Percentiles rank a stretch among this genome's conserved stretches.
phyloP scores from a whole-genome alignment of 2,113 vertebrate genomes.

The Prionailurus bengalensis region DNA sequence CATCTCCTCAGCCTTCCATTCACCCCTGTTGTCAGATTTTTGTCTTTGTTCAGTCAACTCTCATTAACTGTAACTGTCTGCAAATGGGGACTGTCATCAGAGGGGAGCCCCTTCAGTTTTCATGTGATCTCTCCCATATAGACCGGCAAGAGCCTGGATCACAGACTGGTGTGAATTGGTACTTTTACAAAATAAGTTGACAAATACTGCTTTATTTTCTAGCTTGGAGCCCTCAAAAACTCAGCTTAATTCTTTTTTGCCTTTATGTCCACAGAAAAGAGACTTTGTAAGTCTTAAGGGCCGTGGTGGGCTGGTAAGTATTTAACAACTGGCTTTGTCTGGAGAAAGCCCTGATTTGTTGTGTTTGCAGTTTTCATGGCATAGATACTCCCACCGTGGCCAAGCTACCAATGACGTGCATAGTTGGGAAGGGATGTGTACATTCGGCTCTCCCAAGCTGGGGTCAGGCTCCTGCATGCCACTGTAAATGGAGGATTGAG shows the following conservation, averaged over 20 bases:
- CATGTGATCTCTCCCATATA: neutral
- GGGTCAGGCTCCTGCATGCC: neutral
- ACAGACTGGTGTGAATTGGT: neutral
- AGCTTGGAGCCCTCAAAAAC: neutral
- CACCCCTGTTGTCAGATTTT: neutral
- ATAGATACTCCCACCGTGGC: neutral
- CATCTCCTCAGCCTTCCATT: neutral
- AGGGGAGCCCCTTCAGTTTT: neutral
- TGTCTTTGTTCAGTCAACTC: slow-evolving; percentile 21
- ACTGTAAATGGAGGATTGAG: neutral
- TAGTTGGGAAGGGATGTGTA: neutral
- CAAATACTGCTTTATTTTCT: neutral
- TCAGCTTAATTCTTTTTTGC: neutral
- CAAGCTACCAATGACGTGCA: neutral
- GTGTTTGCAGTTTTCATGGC: neutral
- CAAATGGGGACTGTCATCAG: neutral
- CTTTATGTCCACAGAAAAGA: slow-evolving; percentile 6
- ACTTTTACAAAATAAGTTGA: slow-evolving; percentile 38
- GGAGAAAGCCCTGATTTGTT: neutral
- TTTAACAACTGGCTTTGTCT: neutral
- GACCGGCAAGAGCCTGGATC: neutral
- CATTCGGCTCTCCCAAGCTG: neutral
- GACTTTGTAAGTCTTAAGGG: neutral
- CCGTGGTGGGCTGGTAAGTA: neutral
- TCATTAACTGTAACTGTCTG: slow-evolving; percentile 29